Conservation (phyloP, 2,113 vertebrate genomes). For the Lycocorax pyrrhopterus region DNA sequence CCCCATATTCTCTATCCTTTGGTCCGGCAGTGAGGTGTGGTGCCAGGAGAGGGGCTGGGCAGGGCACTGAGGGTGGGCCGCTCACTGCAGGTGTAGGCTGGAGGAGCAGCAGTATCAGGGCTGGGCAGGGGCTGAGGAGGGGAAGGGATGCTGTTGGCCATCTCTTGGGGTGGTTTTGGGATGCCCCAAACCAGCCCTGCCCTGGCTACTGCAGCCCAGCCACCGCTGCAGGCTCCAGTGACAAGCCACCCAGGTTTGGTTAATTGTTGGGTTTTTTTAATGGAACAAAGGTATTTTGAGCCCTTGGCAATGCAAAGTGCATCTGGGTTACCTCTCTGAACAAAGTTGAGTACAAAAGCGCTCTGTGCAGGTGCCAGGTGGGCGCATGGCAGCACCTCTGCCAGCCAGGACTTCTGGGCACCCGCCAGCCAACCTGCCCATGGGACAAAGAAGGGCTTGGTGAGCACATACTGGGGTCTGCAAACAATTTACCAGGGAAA, state of each 20-base stretch:
- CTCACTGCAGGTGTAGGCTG: background rate
- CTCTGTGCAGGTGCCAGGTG: background rate
- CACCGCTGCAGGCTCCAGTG: background rate
- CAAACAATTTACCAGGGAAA: background rate
- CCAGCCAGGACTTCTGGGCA: background rate
- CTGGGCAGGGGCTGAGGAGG: background rate
- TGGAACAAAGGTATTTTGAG: background rate
- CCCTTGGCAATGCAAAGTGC: background rate
- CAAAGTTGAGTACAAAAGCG: rapidly evolving
- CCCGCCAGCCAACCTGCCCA: rapidly evolving
- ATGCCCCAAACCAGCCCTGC: background rate
- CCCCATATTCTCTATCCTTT: background rate
- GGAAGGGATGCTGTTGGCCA: background rate
- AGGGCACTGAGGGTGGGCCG: background rate
- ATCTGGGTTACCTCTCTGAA: background rate
- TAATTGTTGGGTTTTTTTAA: background rate
- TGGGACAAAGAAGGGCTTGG: background rate
- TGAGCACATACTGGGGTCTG: background rate
- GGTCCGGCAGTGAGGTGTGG: background rate
- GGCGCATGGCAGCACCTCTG: background rate
- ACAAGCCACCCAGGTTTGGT: background rate
- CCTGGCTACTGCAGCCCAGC: background rate
- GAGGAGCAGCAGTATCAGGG: background rate
- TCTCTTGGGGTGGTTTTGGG: background rate
- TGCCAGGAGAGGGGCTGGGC: background rate